Base-by-base conservation (phyloP, 2,797 vertebrate genomes). In the Betta splendens region DNA sequence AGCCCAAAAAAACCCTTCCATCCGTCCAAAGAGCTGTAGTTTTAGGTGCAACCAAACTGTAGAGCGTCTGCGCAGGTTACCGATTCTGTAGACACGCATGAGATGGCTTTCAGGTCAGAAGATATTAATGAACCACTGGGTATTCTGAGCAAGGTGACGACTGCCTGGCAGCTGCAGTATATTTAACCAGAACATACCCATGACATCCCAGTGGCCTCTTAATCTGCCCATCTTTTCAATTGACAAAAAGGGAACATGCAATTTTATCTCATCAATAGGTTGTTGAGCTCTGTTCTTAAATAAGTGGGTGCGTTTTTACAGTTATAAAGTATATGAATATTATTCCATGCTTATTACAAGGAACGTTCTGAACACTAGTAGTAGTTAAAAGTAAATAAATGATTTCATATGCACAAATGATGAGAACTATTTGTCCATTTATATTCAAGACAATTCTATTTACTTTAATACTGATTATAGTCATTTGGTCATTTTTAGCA, bases 111-210 rank as follows among this genome's bases (percentile, higher is more conserved):
- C 72, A 70, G 55, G 69, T 80, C 84, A 83, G 60, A 64, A 55
- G 83, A 81, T 89, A 86, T 83, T 87, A 85, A 80, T 80, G 81
- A 89, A 77, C 65, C 51, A 55, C 35, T 63, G 79, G 79, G 83
- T 90, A 89, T 87, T 89, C 68, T 86, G 64, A 83, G 84, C 33
- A 66, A 74, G 72, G 49, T 82, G 76, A 79, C 52, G 64, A 59
- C 77, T 78, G 76, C 57, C 64, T 69, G 79, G 68, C 85, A 88
- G 77, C 79, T 82, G 72, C 71, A 69, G 67, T 75, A 72, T 72
- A 80, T 81, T 77, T 64, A 87, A 84, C 50, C 61, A 49, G 49
- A 54, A 53, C 28, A 44, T 57, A 50, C 18, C 40, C 56, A 59
- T 83, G 62, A 71, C 55, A 63, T 69, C 17, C 33, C 48, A 35